Evolutionary conservation across 2,888 invertebrate genomes (phyloP), one percentile per base, ranked within the genome.

Genomic region (Xestoiulus laeticollis): DNA sequence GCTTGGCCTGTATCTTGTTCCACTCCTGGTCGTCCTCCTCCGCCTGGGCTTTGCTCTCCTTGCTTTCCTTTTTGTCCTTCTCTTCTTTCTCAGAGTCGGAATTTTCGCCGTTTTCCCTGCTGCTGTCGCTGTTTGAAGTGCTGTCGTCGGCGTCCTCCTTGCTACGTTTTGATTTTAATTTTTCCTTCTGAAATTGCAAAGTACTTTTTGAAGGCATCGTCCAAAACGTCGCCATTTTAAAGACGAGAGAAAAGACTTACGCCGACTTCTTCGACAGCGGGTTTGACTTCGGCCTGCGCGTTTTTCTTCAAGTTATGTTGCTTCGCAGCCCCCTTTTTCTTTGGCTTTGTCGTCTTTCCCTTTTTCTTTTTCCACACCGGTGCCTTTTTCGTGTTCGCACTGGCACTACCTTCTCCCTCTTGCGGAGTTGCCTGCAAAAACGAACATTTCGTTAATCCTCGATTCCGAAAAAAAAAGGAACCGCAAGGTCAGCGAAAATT

Each of bases 1-100:
- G 92, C 91, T 96, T 96, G 90, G 96, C 95, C 92, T 98, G 98
- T 93, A 98, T 96, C 90, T 95, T 96, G 91, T 98, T 96, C 98
- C 98, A 98, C 92, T 98, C 98, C 90, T 96, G 96, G 91, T 97
- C 97, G 89, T 97, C 97, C 83, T 92, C 92, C 19, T 83, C 84
- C 10, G 22, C 30, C 83, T 89, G 89, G 32, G 89, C 90, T 12
- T 90, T 89, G 85, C 59, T 32, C 16, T 59, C 88, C 84, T 90
- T 88, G 22, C 16, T 86, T 2, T 59, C 87, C 53, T 33, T 48
- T 6, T n/a, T 44, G 30, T 38, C 30, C 10, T 82, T 33, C 22
- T 10, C 85, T 93, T 93, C 89, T 93, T n/a, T 93, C 88, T 93
- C 93, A 0, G 83, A 85, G 43, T 88, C 88, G 32, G 68, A 68